Evolutionary conservation across 1,140 invertebrate species (phyloP), one percentile per base, ranked within the genome.

Genomic region (Lordiphosa collinella): DNA sequence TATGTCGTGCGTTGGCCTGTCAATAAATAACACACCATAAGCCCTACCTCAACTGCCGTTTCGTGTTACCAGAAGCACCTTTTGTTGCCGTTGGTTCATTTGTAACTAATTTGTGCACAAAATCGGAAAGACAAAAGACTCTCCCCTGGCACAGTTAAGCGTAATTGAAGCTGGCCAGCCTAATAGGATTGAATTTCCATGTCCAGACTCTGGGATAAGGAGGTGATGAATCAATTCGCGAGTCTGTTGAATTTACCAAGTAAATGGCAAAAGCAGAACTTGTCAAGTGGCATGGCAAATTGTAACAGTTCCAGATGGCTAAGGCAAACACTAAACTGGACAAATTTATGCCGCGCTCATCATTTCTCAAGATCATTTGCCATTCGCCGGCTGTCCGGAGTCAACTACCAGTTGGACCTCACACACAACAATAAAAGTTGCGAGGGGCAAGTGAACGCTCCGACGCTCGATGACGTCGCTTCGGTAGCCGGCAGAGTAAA

Each of bases 21-120:
- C 66, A 69, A 69, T 68, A 50, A 46, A 40, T 34, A 44, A 51
- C 13, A 35, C 14, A 12, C 18, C 18, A 13, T 18, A 14, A 16
- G 25, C 48, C 50, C 49, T 46, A 52, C 54, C 56, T 36, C 34
- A 50, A 54, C 37, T 22, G 36, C n/a, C 62, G 75, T 69, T 65
- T 80, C 66, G 65, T 80, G 76, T 79, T 79, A 75, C 75, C 56
- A 25, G 13, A 58, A 74, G 34, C 38, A 25, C 54, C 60, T 57
- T 76, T 84, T 84, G 78, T 84, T 84, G 78, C 78, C 54, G 78
- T 84, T 73, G 78, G 63, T 60, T 84, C 79, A 70, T 72, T 84
- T 84, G 78, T 84, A 66, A 84, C 78, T 84, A 85, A 84, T 84
- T 78, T 82, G 72, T 84, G 78, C 78, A 82, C 35, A 71, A 63